Conservation (phyloP, 2,888 invertebrate species). For the Silvanus unidentatus region DNA sequence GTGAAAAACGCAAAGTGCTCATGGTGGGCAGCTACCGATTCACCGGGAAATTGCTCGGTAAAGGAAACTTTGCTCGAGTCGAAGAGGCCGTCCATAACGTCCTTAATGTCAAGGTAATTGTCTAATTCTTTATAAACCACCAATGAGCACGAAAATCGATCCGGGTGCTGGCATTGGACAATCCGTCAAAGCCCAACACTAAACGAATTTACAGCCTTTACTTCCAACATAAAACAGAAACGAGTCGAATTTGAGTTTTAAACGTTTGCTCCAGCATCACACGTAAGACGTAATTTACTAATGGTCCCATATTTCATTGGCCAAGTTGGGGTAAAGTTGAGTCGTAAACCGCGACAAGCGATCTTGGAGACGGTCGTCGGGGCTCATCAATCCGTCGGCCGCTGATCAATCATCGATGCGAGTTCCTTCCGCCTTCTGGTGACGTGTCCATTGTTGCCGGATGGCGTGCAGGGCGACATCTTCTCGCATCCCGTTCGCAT, state of each 20-base stretch:
- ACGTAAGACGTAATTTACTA: slow-evolving; percentile 13
- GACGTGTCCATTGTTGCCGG: slow-evolving; percentile 4
- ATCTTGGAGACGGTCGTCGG: slow-evolving; percentile 8
- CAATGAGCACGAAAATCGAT: not conserved
- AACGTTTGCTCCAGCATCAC: slow-evolving; percentile 7
- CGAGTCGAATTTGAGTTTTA: no score
- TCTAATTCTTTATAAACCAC: slow-evolving; percentile 5
- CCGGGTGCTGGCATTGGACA: no score
- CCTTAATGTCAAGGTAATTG: slow-evolving; percentile 61
- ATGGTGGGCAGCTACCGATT: slow-evolving; percentile 66
- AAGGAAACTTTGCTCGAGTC: slow-evolving; percentile 71
- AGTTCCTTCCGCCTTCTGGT: slow-evolving; percentile 6
- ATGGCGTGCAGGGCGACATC: not conserved
- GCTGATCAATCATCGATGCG: slow-evolving; percentile 11
- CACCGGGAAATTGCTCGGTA: slow-evolving; percentile 64
- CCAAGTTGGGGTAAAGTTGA: slow-evolving; percentile 8
- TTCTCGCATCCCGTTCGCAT: not conserved
- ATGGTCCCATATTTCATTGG: slow-evolving; percentile 12
- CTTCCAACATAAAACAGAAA: no score
- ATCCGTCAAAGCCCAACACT: no score
- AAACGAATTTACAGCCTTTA: no score
- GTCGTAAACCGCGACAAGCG: slow-evolving; percentile 11
- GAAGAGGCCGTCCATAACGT: slow-evolving; percentile 66
- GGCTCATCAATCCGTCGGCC: slow-evolving; percentile 9
- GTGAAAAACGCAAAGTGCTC: slow-evolving; percentile 45